These are phyloP conservation scores for Drosophila anceps DNA, from an alignment of 2,888 invertebrate genomes.

Conservation along the genomic window DNA sequence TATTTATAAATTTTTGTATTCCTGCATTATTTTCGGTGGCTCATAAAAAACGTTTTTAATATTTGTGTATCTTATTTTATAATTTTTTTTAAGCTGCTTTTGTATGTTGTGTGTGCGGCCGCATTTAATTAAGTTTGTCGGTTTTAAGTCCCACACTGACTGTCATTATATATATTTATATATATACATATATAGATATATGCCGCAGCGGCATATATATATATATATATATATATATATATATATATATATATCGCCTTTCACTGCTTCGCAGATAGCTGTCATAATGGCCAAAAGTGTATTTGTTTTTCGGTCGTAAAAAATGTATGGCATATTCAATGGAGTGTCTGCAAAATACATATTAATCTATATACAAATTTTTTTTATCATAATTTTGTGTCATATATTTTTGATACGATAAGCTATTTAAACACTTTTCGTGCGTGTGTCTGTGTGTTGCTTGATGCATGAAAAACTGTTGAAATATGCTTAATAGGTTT, in stretches of 20 bases:
- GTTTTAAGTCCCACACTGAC: slow-evolving; percentile 45
- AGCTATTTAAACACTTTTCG: slow-evolving; percentile 45
- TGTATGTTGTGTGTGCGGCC: slow-evolving; percentile 36
- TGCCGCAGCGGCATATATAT: too few species aligned
- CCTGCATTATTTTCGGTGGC: background rate
- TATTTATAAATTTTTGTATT: slow-evolving; percentile 4
- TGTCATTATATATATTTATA: slow-evolving; percentile 1
- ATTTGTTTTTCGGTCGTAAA: slow-evolving; percentile 43
- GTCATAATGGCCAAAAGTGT: slow-evolving; percentile 37
- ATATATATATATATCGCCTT: background rate
- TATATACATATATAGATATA: background rate
- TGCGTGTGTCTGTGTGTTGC: slow-evolving; percentile 6
- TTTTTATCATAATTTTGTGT: slow-evolving; percentile 32
- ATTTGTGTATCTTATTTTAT: slow-evolving; percentile 16
- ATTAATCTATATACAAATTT: slow-evolving; percentile 16
- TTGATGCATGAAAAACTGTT: slow-evolving; percentile 11
- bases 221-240: background rate
- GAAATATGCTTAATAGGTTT: slow-evolving; percentile 29
- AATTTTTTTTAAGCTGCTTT: slow-evolving; percentile 18
- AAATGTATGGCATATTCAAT: slow-evolving; percentile 66
- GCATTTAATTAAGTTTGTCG: slow-evolving; percentile 77
- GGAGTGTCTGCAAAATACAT: slow-evolving; percentile 40
- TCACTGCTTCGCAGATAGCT: slow-evolving; percentile 51
- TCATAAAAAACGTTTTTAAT: slow-evolving; percentile 29
- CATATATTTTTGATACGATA: slow-evolving; percentile 44